A percentile compares a stretch with the other conserved stretches of the same genome.
Evolutionary conservation across 1,140 invertebrate genomes (phyloP).

Genomic region (Hylyphantes graminicola): DNA sequence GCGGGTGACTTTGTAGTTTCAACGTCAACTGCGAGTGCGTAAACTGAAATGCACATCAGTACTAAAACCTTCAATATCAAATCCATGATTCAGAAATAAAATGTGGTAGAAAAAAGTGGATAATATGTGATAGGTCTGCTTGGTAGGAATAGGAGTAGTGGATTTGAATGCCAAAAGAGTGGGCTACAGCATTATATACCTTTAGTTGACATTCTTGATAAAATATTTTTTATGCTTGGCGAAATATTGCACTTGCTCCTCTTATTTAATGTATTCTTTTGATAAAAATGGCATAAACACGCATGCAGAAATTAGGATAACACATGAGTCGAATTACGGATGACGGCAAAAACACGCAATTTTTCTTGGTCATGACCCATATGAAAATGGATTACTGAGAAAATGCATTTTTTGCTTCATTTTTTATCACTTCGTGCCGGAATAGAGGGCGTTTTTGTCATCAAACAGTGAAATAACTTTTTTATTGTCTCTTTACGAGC

Average conservation of each 20-base stretch:
- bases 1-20: not conserved
- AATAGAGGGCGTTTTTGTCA: not conserved
- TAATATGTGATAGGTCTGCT: not conserved
- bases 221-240: not conserved
- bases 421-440: slow-evolving; percentile 23
- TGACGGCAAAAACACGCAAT: slow-evolving; percentile 19
- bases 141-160: too few species aligned
- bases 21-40: not conserved
- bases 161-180: slow-evolving; percentile 9
- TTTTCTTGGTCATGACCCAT: slow-evolving; percentile 24
- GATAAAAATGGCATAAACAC: slow-evolving; percentile 7
- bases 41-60: not conserved
- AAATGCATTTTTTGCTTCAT: slow-evolving; percentile 6
- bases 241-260: not conserved
- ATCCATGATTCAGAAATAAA: not conserved
- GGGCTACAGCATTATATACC: not conserved
- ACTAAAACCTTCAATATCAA: not conserved
- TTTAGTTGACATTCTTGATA: not conserved
- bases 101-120: not conserved
- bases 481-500: too few species aligned
- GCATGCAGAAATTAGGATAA: slow-evolving; percentile 23
- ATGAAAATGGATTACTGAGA: not conserved
- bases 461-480: not conserved
- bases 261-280: slow-evolving; percentile 39
- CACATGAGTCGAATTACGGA: slow-evolving; percentile 12